A percentile compares a stretch with the other conserved stretches of the same genome.
Evolutionary conservation across 2,113 vertebrate genomes (phyloP).

Genomic region (Albula goreensis): DNA sequence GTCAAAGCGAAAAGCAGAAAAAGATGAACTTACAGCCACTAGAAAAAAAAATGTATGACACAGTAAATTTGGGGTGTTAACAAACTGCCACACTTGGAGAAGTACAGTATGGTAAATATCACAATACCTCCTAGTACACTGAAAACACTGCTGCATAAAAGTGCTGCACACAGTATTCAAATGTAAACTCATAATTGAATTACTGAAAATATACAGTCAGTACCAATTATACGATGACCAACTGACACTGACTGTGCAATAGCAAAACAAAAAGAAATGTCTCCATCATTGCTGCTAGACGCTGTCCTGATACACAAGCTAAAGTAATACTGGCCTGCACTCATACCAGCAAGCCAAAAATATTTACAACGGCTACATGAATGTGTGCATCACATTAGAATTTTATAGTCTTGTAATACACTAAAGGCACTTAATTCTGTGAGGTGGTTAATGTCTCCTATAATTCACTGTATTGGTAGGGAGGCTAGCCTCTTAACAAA

Average conservation of each 20-base stretch:
- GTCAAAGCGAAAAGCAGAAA: not conserved
- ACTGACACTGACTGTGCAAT: too few relatives aligned
- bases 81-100: too few relatives aligned
- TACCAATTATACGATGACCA: too few relatives aligned
- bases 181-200: too few relatives aligned
- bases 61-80: too few relatives aligned
- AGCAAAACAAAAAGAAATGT: too few relatives aligned
- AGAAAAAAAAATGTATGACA: too few relatives aligned
- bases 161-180: too few relatives aligned
- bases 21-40: not conserved
- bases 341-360: not conserved
- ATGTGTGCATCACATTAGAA: constrained; percentile 11
- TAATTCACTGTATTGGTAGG: constrained; percentile 1
- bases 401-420: constrained; percentile 17
- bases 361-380: constrained; percentile 13
- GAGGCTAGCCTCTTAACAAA: not conserved
- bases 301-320: not conserved
- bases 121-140: not conserved
- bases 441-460: constrained; percentile 20
- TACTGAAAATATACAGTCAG: too few relatives aligned
- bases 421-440: constrained; percentile 20
- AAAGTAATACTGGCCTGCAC: not conserved
- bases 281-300: not conserved
- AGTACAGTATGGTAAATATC: too few relatives aligned
- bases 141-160: too few relatives aligned